A percentile compares a stretch with the other conserved stretches of the same genome.
phyloP scores from a whole-genome alignment of 2,888 invertebrate species.

The Adelphocoris suturalis region DNA sequence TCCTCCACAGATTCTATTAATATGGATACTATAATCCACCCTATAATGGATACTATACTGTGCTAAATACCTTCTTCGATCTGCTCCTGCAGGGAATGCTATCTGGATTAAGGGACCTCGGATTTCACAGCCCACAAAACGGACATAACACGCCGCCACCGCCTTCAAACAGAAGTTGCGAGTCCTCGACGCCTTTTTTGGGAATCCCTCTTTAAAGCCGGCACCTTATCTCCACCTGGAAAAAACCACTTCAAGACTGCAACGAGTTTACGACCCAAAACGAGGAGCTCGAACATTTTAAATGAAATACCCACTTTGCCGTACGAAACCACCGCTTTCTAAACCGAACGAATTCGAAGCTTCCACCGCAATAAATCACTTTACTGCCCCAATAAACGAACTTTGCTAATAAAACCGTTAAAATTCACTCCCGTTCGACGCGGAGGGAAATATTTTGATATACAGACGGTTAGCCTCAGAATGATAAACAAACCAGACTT shows the following conservation, averaged over 20 bases:
- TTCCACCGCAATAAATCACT: neutral
- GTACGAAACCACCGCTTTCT: constrained; percentile 13
- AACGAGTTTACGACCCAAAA: constrained; percentile 38
- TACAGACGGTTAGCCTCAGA: neutral
- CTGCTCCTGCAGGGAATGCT: too few relatives aligned
- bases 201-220: neutral
- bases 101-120: neutral
- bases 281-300: neutral
- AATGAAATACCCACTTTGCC: constrained; percentile 22
- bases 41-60: too few relatives aligned
- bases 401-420: neutral
- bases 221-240: neutral
- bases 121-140: constrained; percentile 9
- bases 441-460: neutral
- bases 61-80: too few relatives aligned
- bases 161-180: constrained; percentile 39
- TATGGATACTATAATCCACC: too few relatives aligned
- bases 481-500: constrained; percentile 19
- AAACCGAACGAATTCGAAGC: neutral
- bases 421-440: neutral
- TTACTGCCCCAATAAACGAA: neutral
- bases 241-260: constrained; percentile 37
- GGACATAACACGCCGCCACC: constrained; percentile 22
- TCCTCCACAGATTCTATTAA: too few relatives aligned
- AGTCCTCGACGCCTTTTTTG: neutral